Conservation (phyloP, 2,113 vertebrate species). For the Hymenochirus boettgeri region DNA sequence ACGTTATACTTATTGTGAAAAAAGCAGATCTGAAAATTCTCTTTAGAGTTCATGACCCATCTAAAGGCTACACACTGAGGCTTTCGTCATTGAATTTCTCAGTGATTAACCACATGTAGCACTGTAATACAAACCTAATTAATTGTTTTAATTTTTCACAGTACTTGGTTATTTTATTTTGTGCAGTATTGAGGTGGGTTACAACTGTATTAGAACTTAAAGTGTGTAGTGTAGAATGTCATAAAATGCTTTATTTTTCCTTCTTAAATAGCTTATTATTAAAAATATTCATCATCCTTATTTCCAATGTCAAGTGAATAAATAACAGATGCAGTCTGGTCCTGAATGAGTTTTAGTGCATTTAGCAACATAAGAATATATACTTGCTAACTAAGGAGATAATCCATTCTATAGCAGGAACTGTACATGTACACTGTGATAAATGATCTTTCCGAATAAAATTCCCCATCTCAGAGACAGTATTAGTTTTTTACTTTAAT, state of each 20-base stretch:
- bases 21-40: no score
- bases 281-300: not conserved
- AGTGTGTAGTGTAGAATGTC: no score
- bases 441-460: constrained; percentile 85
- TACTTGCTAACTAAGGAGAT: constrained; percentile 69
- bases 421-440: constrained; percentile 79
- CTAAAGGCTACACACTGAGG: no score
- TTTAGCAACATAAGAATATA: constrained; percentile 50
- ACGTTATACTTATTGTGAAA: no score
- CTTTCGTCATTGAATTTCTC: no score
- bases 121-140: no score
- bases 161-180: no score
- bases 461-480: constrained; percentile 85
- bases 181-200: no score
- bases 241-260: constrained; percentile 6
- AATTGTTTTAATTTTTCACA: no score
- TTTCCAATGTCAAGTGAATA: constrained; percentile 32
- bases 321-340: constrained; percentile 41
- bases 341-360: constrained; percentile 43
- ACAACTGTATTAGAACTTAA: no score
- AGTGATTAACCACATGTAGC: no score
- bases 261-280: constrained; percentile 28
- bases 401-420: constrained; percentile 78
- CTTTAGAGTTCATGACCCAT: no score
- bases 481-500: constrained; percentile 99